Base-by-base conservation (phyloP, 2,888 invertebrate species). In the Malthinus seriepunctatus region DNA sequence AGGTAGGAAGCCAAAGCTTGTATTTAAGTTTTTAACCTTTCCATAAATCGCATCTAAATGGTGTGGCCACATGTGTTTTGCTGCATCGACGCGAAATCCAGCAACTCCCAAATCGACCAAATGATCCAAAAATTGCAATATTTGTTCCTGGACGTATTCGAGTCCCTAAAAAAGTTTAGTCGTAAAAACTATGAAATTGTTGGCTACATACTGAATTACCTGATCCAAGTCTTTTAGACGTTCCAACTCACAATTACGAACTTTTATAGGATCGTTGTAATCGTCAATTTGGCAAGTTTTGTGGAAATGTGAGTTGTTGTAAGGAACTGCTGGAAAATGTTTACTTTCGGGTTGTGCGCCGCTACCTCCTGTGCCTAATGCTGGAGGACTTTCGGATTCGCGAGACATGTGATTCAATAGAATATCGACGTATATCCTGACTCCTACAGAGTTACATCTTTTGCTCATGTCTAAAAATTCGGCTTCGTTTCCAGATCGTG, bases 371-470 rank as follows among this genome's bases (percentile, higher is more conserved):
- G 84, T 85, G 44, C 89, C 87, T 1, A 78, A 86, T 0, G 84
- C 89, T 6, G 1, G 68, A 2, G 68, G 68, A 44, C 63, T 58
- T 42, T 62, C 58, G 4, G 56, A 34, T 32, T 45, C 47, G 1
- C 70, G 85, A 0, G 89, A 86, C 95, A 95, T 95, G 77, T 95
- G 95, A 77, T 95, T 95, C 57, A 94, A 82, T 9, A 95, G 84
- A 0, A 87, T 84, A 72, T 95, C 95, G 0, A 88, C 91, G 76
- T 92, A 93, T 67, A 95, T 90, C 71, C 93, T 83, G 31, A 95
- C 88, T 32, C 93, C 93, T 51, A 80, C 93, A 15, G 81, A 80
- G 75, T 93, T 94, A 74, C 95, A 95, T 48, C 91, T 81, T 12
- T 81, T 78, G 0, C 90, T 87, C 95, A 95, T 95, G 60, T 85